Conservation (phyloP, 2,888 invertebrate genomes). For the Orthonychiurus folsomi region DNA sequence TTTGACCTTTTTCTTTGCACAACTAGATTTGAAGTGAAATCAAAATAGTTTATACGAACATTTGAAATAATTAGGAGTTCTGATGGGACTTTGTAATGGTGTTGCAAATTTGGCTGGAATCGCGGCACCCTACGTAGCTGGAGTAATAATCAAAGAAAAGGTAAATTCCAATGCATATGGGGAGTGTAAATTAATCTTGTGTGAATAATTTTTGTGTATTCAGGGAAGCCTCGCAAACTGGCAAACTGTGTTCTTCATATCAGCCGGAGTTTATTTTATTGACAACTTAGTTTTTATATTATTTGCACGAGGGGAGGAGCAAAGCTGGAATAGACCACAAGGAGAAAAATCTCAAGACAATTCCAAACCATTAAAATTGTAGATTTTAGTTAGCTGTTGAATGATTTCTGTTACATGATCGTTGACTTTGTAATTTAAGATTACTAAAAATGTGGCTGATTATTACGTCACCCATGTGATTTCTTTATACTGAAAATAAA, state of each 20-base stretch:
- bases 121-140: constrained; percentile 36
- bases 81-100: constrained; percentile 37
- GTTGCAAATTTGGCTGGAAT: constrained; percentile 39
- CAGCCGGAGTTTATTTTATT: constrained; percentile 28
- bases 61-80: too few relatives aligned
- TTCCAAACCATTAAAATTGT: neutral
- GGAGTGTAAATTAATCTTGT: neutral
- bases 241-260: constrained; percentile 33
- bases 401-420: too few relatives aligned
- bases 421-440: too few relatives aligned
- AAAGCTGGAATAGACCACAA: constrained; percentile 31
- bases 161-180: constrained; percentile 14
- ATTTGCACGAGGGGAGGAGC: constrained; percentile 27
- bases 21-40: too few relatives aligned
- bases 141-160: constrained; percentile 27
- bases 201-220: constrained; percentile 11
- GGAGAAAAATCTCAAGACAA: too few relatives aligned
- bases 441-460: too few relatives aligned
- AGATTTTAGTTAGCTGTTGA: too few relatives aligned
- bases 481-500: too few relatives aligned
- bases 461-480: too few relatives aligned
- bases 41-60: too few relatives aligned
- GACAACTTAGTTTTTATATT: constrained; percentile 32
- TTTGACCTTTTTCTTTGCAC: too few relatives aligned
- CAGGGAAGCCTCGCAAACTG: constrained; percentile 26